These are phyloP conservation scores for Zoanthus sansibaricus DNA, from an alignment of 92 coral and sea anemone species.

Conservation along the genomic window DNA sequence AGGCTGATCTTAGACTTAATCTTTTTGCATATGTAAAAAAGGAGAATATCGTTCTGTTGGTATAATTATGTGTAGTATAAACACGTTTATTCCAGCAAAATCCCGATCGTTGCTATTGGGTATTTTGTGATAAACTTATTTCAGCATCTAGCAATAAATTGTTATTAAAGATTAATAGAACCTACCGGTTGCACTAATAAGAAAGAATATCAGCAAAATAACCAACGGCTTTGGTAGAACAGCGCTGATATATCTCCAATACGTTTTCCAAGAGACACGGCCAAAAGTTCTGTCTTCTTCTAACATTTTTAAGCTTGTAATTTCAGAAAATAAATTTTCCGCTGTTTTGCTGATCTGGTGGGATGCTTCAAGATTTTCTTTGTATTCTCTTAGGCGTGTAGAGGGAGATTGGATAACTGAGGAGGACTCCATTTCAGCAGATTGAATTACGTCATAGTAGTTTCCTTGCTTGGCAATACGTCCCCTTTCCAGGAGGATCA, in stretches of 20 bases:
- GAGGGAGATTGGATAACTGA: neutral
- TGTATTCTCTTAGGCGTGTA: neutral
- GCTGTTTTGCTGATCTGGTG: neutral
- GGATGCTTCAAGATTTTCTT: neutral
- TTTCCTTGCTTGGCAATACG: no score
- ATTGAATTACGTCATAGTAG: neutral
- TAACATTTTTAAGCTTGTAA: neutral
- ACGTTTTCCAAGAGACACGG: conserved; percentile 15
- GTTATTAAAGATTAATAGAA: no score
- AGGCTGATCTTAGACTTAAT: no score
- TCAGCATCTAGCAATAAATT: no score
- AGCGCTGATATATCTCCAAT: neutral
- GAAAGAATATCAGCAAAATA: neutral
- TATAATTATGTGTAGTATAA: no score
- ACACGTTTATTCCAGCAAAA: no score
- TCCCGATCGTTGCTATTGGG: no score
- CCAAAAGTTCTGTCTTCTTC: conserved; percentile 22
- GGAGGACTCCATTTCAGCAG: neutral
- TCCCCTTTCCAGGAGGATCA: neutral
- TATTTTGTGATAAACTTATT: no score
- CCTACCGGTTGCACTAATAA: neutral
- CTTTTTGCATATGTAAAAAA: no score
- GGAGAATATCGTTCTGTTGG: no score
- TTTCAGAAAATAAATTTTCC: neutral
- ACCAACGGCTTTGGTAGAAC: neutral